Evolutionary conservation across 2,113 vertebrate species (phyloP).

Genomic region (Apteryx mantelli): DNA sequence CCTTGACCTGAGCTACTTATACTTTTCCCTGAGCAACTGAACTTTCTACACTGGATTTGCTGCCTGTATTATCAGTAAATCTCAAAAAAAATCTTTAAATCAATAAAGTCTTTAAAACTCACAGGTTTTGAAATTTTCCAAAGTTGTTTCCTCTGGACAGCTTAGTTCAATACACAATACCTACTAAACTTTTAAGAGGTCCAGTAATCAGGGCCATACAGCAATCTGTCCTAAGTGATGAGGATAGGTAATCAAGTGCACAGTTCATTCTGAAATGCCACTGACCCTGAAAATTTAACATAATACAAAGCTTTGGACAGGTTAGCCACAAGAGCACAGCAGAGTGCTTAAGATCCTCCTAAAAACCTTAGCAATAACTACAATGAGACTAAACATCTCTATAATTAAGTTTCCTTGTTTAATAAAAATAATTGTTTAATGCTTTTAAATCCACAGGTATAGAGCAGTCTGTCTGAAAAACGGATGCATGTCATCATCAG

Average conservation of each 20-base stretch:
- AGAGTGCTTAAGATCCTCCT: neutral
- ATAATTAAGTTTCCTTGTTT: conserved; percentile 1
- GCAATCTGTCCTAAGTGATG: neutral
- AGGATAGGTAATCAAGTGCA: neutral
- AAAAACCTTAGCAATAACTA: neutral
- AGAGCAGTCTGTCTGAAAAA: neutral
- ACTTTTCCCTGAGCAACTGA: neutral
- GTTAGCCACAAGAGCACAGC: neutral
- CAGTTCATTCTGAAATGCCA: neutral
- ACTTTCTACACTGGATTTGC: neutral
- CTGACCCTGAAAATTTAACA: neutral
- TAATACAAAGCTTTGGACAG: neutral
- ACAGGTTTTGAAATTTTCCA: neutral
- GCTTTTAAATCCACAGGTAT: neutral
- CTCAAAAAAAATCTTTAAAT: neutral
- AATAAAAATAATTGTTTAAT: neutral
- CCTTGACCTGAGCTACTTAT: neutral
- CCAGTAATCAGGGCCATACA: neutral
- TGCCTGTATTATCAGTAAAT: neutral
- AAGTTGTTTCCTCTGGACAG: neutral
- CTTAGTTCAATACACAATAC: neutral
- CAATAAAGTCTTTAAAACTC: neutral
- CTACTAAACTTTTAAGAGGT: neutral
- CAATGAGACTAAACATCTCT: neutral
- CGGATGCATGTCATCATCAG: neutral